Conservation (phyloP, 2,113 vertebrate genomes). For the Gnathochromis pfefferi region DNA sequence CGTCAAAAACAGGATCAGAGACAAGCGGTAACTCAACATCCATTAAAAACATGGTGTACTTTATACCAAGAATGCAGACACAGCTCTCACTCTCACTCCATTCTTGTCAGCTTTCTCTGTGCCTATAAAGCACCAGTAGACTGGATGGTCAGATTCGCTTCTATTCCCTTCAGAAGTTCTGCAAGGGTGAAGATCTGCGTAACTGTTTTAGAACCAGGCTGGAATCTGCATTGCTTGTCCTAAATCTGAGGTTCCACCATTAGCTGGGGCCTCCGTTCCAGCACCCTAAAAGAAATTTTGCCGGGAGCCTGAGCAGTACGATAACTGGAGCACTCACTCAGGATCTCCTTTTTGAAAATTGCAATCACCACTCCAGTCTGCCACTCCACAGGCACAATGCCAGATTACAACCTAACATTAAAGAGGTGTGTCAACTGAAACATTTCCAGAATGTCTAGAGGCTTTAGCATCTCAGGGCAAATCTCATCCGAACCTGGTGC, state of each 20-base stretch:
- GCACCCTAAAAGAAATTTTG: background rate
- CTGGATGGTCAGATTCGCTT: background rate
- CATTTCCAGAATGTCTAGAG: background rate
- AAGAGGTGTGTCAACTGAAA: background rate
- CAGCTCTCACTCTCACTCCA: background rate
- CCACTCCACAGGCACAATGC: background rate
- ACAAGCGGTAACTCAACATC: background rate
- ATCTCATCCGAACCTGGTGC: background rate
- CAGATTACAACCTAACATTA: background rate
- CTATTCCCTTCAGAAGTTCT: background rate
- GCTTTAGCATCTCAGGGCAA: background rate
- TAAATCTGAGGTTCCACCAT: background rate
- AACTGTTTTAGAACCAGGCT: background rate
- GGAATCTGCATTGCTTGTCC: background rate
- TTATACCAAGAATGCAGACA: background rate
- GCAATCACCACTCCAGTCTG: background rate
- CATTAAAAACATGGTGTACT: background rate
- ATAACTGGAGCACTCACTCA: background rate
- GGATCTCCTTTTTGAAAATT: background rate
- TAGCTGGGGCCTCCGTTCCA: background rate
- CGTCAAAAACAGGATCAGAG: background rate
- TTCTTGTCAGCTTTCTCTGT: background rate
- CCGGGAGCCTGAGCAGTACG: background rate
- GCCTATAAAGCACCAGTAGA: background rate
- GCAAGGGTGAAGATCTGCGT: background rate